phyloP scores from a whole-genome alignment of 2,113 vertebrate species.

The Hypocryptadius cinnamomeus region DNA sequence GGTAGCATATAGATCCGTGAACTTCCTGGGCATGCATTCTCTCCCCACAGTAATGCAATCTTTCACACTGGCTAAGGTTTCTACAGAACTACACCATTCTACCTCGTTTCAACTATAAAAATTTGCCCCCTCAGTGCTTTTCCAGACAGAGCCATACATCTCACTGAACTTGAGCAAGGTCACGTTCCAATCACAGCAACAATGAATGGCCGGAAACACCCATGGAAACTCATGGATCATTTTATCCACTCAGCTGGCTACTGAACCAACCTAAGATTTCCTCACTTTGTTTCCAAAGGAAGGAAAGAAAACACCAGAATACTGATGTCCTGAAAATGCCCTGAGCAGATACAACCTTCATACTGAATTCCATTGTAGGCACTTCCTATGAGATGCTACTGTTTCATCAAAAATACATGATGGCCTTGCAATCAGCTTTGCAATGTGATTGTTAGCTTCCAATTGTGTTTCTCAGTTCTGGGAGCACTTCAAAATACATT shows the following conservation, averaged over 20 bases:
- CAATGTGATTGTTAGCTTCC: not conserved
- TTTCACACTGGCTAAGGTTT: not conserved
- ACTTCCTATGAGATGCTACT: not conserved
- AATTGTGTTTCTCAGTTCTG: not conserved
- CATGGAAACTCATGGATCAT: not conserved
- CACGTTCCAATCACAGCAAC: not conserved
- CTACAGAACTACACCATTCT: not conserved
- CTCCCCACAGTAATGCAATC: not conserved
- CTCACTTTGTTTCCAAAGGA: not conserved
- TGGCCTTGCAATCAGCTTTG: not conserved
- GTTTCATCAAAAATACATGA: not conserved
- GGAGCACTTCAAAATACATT: not conserved
- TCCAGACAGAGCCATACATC: not conserved
- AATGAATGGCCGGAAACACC: not conserved
- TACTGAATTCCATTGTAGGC: not conserved
- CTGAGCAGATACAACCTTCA: not conserved
- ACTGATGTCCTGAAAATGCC: not conserved
- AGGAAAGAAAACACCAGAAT: not conserved
- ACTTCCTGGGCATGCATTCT: not conserved
- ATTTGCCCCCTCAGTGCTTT: not conserved
- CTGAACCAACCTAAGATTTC: not conserved
- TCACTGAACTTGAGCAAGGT: constrained; percentile 20
- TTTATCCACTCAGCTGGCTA: not conserved
- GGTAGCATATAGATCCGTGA: fast-evolving
- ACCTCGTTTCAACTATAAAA: not conserved